phyloP scores from a whole-genome alignment of 2,113 vertebrate genomes.

The Macroglossus sobrinus region DNA sequence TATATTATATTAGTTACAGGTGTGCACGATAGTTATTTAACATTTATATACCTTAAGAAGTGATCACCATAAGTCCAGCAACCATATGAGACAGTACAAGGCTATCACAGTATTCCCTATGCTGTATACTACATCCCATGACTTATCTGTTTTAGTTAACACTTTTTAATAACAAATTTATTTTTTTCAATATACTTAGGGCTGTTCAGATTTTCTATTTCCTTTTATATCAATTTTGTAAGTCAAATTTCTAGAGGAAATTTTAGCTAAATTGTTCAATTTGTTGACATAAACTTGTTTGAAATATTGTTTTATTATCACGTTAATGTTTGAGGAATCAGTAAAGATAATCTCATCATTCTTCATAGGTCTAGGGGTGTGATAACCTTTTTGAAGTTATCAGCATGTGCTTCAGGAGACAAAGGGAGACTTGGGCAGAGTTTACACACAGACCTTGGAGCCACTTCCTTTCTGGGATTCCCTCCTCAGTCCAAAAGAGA shows the following conservation, averaged over 20 bases:
- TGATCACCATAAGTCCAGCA: no score
- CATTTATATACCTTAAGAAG: no score
- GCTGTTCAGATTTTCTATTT: neutral
- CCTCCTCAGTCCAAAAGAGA: neutral
- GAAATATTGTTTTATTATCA: neutral
- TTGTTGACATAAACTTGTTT: neutral
- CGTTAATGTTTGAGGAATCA: neutral
- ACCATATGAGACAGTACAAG: no score
- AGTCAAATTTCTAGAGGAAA: neutral
- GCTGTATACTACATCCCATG: no score
- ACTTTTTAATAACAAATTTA: neutral
- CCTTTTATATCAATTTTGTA: neutral
- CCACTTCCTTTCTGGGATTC: neutral
- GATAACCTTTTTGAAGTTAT: neutral
- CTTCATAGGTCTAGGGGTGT: neutral
- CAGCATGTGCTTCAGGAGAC: neutral
- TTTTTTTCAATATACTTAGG: neutral
- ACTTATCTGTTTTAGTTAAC: neutral
- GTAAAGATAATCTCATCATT: neutral
- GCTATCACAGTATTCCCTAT: no score
- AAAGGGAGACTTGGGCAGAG: neutral
- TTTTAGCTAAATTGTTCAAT: neutral
- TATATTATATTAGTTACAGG: no score
- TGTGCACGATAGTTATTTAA: no score
- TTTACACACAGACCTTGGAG: neutral